Percentiles rank a stretch among this genome's conserved stretches.
These are phyloP conservation scores for Phenganax marumi DNA, from an alignment of 92 coral and sea anemone species.

Conservation along the genomic window DNA sequence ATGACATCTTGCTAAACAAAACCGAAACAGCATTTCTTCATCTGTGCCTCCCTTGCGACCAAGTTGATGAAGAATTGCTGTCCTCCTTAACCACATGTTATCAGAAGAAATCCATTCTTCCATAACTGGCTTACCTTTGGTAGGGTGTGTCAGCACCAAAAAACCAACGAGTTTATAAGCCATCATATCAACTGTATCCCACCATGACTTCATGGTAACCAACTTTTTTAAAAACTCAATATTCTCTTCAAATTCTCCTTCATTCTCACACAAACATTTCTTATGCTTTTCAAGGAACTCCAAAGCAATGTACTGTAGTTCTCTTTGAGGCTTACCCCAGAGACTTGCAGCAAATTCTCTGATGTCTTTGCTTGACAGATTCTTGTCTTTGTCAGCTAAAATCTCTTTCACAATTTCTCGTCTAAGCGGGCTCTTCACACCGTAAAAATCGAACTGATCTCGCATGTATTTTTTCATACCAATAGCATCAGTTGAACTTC, in stretches of 20 bases:
- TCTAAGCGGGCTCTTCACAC: conserved; percentile 72
- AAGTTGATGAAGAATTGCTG: conserved; percentile 87
- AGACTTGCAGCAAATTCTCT: conserved; percentile 63
- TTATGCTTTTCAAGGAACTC: conserved; percentile 75
- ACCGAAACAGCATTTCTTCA: conserved; percentile 70
- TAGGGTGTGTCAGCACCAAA: conserved; percentile 71
- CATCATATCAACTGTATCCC: conserved; percentile 88
- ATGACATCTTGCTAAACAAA: conserved; percentile 70
- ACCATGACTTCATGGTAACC: conserved; percentile 84
- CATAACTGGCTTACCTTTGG: conserved; percentile 65
- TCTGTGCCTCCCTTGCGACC: conserved; percentile 73
- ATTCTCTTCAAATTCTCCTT: conserved; percentile 71
- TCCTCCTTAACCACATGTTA: conserved; percentile 93
- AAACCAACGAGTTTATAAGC: conserved; percentile 70
- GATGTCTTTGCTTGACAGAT: conserved; percentile 46
- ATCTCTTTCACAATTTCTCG: conserved; percentile 64
- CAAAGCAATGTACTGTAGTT: conserved; percentile 72
- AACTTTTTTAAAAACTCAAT: conserved; percentile 61
- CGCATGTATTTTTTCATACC: conserved; percentile 93
- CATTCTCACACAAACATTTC: conserved; percentile 53
- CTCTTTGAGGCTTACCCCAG: conserved; percentile 87
- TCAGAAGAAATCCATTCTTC: conserved; percentile 86
- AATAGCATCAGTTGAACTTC: conserved; percentile 60
- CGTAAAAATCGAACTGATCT: conserved; percentile 82
- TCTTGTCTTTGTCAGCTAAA: conserved; percentile 42